Base-by-base conservation (phyloP, 2,113 vertebrate genomes). In the Scomber japonicus region DNA sequence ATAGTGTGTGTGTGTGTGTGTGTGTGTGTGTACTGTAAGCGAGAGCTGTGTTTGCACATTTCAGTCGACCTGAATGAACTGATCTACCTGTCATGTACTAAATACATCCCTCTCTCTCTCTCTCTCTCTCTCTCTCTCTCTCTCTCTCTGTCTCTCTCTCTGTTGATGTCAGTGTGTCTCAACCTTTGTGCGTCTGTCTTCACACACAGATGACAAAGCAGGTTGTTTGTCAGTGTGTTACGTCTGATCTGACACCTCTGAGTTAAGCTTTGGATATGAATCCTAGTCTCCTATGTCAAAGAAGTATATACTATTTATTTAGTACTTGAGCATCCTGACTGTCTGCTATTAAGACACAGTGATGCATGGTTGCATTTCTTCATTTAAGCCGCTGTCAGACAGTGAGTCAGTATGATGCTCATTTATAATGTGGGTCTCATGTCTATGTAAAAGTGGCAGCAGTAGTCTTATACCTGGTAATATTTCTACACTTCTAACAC, bases 21-120 rank as follows among this genome's bases (percentile, higher is more conserved):
- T 35, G 7, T 63, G 64, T 61, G 62, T 14, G 21, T 46, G 27
- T 19, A 16, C 31, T 71, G 35, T 61, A 24, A 51, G 31, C 5
- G 13, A 73, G 44, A 69, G 67, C 71, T 55, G 61, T 1, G 48
- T 64, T 77, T 44, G 65, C 70, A 83, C 68, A 78, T 81, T 64
- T 55, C 15, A 40, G 31, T 61, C 6, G 3, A 67, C 62, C 62
- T 71, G 51, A 30, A 71, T 61, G 46, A 55, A 51, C 56, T 12
- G 49, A 80, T 73, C 51, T 68, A 79, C 81, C 65, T 75, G 69
- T 63, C 45, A 19, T 57, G 49, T 54, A 17, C 2, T n/a, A 21
- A 19, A 51, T 21, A 3, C 17, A 3, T 21, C 49, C 14, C 27
- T 27, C 24, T 27, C 24, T 27, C 24, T 27, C 24, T 27, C 24